Percentiles rank a stretch among this genome's conserved stretches.
Evolutionary conservation across 2,113 vertebrate genomes (phyloP).

Genomic region (Lophura nycthemera): DNA sequence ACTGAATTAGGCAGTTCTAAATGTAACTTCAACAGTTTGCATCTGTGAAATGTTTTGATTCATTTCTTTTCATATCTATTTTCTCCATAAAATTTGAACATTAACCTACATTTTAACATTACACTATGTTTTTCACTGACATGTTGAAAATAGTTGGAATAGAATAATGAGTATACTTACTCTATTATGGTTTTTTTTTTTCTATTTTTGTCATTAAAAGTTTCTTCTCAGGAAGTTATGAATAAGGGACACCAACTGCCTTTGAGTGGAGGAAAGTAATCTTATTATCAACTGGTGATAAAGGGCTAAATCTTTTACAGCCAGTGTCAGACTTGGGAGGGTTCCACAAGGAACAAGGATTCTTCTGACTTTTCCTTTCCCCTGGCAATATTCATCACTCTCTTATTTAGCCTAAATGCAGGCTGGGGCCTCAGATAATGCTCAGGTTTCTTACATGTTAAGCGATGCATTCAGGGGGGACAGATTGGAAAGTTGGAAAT

Average conservation of each 20-base stretch:
- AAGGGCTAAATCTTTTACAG: not conserved
- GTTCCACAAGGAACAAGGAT: fast-evolving
- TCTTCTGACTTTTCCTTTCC: not conserved
- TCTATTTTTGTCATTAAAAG: not conserved
- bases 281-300: fast-evolving
- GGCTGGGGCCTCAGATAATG: not conserved
- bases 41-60: not conserved
- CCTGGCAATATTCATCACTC: not conserved
- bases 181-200: not conserved
- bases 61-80: not conserved
- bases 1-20: not conserved
- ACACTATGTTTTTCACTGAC: not conserved
- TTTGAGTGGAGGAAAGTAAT: fast-evolving
- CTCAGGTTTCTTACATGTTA: not conserved
- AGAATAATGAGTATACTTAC: not conserved
- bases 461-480: not conserved
- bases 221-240: not conserved
- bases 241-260: not conserved
- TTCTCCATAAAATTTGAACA: not conserved
- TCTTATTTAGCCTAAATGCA: not conserved
- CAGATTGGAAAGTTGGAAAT: not conserved
- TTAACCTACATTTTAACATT: not conserved
- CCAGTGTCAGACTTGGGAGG: not conserved
- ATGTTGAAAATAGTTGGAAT: not conserved
- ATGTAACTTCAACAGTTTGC: not conserved